Conservation (phyloP, 1,140 invertebrate genomes). For the Drosophila hydei region DNA sequence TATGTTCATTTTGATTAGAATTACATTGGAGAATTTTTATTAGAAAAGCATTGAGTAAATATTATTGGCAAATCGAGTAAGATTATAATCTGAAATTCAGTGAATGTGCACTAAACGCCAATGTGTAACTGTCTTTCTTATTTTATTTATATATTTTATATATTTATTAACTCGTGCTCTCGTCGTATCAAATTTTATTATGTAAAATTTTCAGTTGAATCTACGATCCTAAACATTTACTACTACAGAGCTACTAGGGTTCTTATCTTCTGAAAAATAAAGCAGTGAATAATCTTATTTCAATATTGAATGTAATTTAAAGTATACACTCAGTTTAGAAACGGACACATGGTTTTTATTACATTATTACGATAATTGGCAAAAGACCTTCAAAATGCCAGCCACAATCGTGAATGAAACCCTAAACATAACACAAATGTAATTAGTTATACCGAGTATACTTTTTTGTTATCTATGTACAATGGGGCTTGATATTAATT, state of each 20-base stretch:
- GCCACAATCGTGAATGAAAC: constrained; percentile 1
- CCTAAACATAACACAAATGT: not conserved
- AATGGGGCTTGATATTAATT: not conserved
- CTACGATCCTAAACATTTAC: too few species aligned
- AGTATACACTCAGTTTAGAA: too few species aligned
- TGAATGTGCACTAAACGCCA: not conserved
- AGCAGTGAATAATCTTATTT: too few species aligned
- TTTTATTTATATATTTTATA: too few species aligned
- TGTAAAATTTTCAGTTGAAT: too few species aligned
- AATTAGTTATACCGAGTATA: constrained; percentile 5
- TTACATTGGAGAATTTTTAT: constrained; percentile 7
- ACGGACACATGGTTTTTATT: too few species aligned
- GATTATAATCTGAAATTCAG: not conserved
- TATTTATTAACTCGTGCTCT: too few species aligned
- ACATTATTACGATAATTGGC: too few species aligned
- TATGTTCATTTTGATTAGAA: constrained; percentile 30
- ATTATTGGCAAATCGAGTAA: not conserved
- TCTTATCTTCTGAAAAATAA: too few species aligned
- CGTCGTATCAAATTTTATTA: too few species aligned
- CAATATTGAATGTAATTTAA: not conserved
- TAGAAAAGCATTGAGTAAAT: constrained; percentile 12
- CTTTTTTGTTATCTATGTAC: constrained; percentile 10
- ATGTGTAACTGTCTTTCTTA: too few species aligned
- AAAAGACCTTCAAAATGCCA: constrained; percentile 4
- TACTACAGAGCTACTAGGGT: too few species aligned